Percentiles rank a stretch among this genome's conserved stretches.
Evolutionary conservation across 1,140 invertebrate genomes (phyloP).

Genomic region (Agraylea sexmaculata): DNA sequence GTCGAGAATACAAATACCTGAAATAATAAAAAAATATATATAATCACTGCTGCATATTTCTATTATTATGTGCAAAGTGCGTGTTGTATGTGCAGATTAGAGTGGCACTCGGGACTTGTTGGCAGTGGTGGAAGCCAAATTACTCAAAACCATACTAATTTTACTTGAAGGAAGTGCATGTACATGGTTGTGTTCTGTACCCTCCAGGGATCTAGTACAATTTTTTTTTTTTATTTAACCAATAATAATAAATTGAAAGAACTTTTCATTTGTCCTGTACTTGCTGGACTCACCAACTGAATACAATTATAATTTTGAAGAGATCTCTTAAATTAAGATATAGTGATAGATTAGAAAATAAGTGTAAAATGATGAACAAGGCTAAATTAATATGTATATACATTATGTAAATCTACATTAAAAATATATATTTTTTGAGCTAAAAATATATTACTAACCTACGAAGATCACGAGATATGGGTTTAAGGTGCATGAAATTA

Average conservation of each 20-base stretch:
- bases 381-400: not conserved
- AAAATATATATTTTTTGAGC: not conserved
- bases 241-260: no score
- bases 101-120: no score
- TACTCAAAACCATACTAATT: slow-evolving; percentile 1
- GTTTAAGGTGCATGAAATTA: slow-evolving; percentile 99
- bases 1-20: slow-evolving; percentile 49
- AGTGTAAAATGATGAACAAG: not conserved
- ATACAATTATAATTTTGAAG: no score
- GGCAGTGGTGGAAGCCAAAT: no score
- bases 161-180: not conserved
- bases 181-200: not conserved
- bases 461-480: slow-evolving; percentile 85
- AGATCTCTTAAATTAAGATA: not conserved
- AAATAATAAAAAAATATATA: slow-evolving; percentile 26
- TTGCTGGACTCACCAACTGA: no score
- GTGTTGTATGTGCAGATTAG: no score
- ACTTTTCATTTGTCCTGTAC: no score
- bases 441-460: slow-evolving; percentile 51
- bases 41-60: slow-evolving; percentile 11
- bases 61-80: no score
- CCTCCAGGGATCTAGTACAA: no score
- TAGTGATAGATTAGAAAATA: not conserved
- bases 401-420: not conserved
- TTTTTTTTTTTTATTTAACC: no score